These are phyloP conservation scores for Amorpha juglandis DNA, from an alignment of 2,888 invertebrate species.

Conservation along the genomic window DNA sequence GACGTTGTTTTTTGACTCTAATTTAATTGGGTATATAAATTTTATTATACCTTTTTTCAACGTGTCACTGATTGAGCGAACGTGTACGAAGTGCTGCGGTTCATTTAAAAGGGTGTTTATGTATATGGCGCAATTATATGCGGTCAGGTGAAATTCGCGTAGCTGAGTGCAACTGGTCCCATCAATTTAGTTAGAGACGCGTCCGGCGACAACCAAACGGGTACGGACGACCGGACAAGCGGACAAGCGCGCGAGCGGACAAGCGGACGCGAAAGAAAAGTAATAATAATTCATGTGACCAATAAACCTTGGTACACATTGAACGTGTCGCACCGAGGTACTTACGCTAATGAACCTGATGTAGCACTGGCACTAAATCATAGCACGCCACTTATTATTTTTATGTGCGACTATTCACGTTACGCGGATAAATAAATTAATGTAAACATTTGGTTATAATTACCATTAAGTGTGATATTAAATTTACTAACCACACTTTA, in stretches of 20 bases:
- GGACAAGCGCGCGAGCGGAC: constrained; percentile 58
- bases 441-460: constrained; percentile 14
- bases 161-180: constrained; percentile 61
- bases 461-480: constrained; percentile 4
- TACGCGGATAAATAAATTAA: constrained; percentile 4
- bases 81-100: constrained; percentile 11
- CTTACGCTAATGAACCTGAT: constrained; percentile 49
- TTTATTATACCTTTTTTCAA: constrained; percentile 49
- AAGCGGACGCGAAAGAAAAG: constrained; percentile 70
- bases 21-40: constrained; percentile 73
- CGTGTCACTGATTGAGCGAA: constrained; percentile 30
- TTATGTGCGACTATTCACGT: constrained; percentile 19
- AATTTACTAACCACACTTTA: constrained; percentile 4
- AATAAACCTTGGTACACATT: constrained; percentile 60
- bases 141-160: constrained; percentile 64
- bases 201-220: constrained; percentile 71
- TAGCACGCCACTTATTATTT: constrained; percentile 9
- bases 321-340: constrained; percentile 44
- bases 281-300: constrained; percentile 66
- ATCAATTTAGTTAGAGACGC: constrained; percentile 73
- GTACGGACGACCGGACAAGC: constrained; percentile 60
- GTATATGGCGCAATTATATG: constrained; percentile 62
- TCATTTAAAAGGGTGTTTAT: constrained; percentile 55
- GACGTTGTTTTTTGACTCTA: constrained; percentile 57
- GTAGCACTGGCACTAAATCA: constrained; percentile 3